Evolutionary conservation across 2,797 vertebrate species (phyloP), one percentile per base, ranked within the genome.

Genomic region (Catostomus latipinnis): DNA sequence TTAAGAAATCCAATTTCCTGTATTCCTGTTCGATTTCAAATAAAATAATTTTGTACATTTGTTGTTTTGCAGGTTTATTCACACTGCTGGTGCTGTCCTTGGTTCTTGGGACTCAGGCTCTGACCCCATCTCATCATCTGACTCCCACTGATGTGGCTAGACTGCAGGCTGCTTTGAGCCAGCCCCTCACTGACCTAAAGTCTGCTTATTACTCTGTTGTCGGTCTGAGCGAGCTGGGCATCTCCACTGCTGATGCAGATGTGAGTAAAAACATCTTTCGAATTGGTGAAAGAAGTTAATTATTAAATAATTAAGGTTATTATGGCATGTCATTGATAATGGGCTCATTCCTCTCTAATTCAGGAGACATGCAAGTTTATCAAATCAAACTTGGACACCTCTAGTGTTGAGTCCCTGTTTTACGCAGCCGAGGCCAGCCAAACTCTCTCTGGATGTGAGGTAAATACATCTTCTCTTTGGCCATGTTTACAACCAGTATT

Each of bases 361-460:
- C 80, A 99, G 98, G 94, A 93, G 56, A 95, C 96, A 0, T 99
- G 98, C 82, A 92, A 86, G 61, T 99, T 97, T 83, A 88, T 99
- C 77, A 97, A 95, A 82, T 95, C 96, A 56, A 96, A 96, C 0
- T 87, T 98, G 1, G 97, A 99, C 71, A 89, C 94, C 60, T 93
- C 88, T 11, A 97, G 91, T 1, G 87, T 99, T 2, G 96, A 99
- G 86, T 98, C 97, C 0, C 89, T 99, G 16, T 99, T 99, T 90
- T 98, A 97, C 8, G 96, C 96, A 6, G 94, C 96, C 14, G 96
- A 97, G 85, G 89, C 96, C 86, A 97, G 96, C 88, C 93, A 94
- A 53, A 93, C 92, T 58, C 90, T 99, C 52, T 92, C 97, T 69
- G 95, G 93, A 77, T 99, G 98, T 86, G 96, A 98, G 94, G 98